These are phyloP conservation scores for Branchipolynoe longqiensis DNA, from an alignment of 2,888 invertebrate genomes.

Conservation along the genomic window DNA sequence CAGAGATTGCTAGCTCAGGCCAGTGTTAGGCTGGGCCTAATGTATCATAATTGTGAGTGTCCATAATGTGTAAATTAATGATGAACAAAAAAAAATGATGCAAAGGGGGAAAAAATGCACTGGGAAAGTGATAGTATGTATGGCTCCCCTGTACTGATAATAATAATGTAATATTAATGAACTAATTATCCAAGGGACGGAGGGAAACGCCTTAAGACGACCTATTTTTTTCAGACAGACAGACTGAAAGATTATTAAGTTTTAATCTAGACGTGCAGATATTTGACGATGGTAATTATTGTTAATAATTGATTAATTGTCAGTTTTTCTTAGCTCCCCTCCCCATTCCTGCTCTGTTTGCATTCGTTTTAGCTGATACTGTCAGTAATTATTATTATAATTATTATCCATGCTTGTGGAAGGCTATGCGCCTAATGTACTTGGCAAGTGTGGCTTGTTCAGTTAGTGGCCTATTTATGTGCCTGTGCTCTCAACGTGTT, in stretches of 20 bases:
- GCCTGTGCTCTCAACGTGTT: too few species aligned
- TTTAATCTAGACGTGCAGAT: neutral
- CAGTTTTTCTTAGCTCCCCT: neutral
- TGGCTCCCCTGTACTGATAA: neutral
- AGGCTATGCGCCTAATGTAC: too few species aligned
- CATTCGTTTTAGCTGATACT: neutral
- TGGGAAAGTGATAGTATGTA: neutral
- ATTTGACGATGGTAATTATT: neutral
- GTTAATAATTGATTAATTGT: too few species aligned
- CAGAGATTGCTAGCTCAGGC: neutral
- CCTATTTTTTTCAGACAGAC: neutral
- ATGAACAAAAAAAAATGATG: too few species aligned
- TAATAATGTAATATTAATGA: neutral
- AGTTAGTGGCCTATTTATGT: too few species aligned
- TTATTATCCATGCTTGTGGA: neutral
- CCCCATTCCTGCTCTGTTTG: neutral
- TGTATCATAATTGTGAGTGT: neutral
- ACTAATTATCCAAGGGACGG: too few species aligned
- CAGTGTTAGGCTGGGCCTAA: neutral
- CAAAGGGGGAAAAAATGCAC: slow-evolving; percentile 1
- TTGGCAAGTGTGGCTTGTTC: too few species aligned
- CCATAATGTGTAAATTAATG: neutral
- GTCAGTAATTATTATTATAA: neutral
- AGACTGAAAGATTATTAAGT: neutral
- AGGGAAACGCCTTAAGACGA: slow-evolving; percentile 27